Conservation (phyloP, 2,888 invertebrate genomes). For the Hypsopygia costalis region DNA sequence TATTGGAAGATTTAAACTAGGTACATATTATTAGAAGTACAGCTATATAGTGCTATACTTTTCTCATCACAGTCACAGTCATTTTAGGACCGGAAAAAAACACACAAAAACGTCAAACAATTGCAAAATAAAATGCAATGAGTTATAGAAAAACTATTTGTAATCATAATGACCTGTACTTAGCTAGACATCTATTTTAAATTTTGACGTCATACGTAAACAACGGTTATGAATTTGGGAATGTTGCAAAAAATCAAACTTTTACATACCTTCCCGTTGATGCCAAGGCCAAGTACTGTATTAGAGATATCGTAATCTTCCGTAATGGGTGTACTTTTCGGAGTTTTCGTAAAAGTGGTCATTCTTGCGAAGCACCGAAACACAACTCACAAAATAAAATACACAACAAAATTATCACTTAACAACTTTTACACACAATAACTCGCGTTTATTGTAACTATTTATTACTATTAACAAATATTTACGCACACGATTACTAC, state of each 20-base stretch:
- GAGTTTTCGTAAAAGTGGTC: slow-evolving; percentile 66
- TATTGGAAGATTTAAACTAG: too few species aligned
- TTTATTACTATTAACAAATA: slow-evolving; percentile 8
- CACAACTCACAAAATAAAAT: not conserved
- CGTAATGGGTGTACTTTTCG: slow-evolving; percentile 90
- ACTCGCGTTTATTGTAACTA: slow-evolving; percentile 17
- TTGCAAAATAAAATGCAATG: too few species aligned
- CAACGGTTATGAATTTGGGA: slow-evolving; percentile 26
- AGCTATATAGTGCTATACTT: too few species aligned
- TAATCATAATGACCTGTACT: too few species aligned
- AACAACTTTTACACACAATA: slow-evolving; percentile 26
- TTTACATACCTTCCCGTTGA: slow-evolving; percentile 92
- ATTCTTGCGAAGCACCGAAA: slow-evolving; percentile 40
- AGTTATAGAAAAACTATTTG: too few species aligned
- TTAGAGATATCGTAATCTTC: slow-evolving; percentile 96
- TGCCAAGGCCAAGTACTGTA: slow-evolving; percentile 96
- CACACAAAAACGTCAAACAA: too few species aligned
- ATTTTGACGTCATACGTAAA: slow-evolving; percentile 45
- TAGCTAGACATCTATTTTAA: slow-evolving; percentile 13
- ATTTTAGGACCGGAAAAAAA: too few species aligned
- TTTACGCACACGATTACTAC: slow-evolving; percentile 12
- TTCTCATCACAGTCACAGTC: too few species aligned
- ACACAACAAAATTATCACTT: slow-evolving; percentile 16
- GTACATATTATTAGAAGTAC: too few species aligned
- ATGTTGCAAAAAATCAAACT: slow-evolving; percentile 13